phyloP scores from a whole-genome alignment of 1,140 invertebrate species.

The Paraescarpia echinospica region DNA sequence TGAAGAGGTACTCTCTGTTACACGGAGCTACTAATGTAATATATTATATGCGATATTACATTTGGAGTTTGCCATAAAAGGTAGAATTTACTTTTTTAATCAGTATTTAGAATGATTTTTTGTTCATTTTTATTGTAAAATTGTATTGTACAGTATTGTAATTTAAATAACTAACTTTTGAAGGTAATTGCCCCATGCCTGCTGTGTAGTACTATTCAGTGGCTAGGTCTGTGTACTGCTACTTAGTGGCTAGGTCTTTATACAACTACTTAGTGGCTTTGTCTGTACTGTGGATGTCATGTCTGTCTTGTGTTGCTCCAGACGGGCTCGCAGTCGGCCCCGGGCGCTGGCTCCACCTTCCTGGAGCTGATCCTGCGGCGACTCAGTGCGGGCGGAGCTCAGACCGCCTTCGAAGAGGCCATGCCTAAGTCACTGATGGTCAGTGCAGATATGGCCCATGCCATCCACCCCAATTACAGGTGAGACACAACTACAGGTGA shows the following conservation, averaged over 20 bases:
- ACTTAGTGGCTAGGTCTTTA: too few species aligned
- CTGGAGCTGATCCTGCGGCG: conserved; percentile 58
- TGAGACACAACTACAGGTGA: conserved; percentile 30
- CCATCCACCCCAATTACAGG: conserved; percentile 61
- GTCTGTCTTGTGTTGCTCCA: conserved; percentile 22
- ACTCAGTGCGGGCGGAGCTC: conserved; percentile 37
- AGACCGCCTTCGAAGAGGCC: conserved; percentile 54
- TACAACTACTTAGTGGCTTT: too few species aligned
- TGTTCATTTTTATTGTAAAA: too few species aligned
- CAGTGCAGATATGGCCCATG: conserved; percentile 62
- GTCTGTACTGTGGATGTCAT: too few species aligned
- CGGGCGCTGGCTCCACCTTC: conserved; percentile 55
- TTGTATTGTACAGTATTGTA: too few species aligned
- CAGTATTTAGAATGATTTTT: too few species aligned
- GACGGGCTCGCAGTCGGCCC: conserved; percentile 57
- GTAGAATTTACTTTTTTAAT: too few species aligned
- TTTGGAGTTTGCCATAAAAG: too few species aligned
- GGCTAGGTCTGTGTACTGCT: too few species aligned
- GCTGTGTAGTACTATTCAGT: too few species aligned
- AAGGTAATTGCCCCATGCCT: too few species aligned
- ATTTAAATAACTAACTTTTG: too few species aligned
- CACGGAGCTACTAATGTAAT: conserved; percentile 2
- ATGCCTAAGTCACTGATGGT: conserved; percentile 56
- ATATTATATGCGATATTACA: background rate
- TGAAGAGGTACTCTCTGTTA: conserved; percentile 55